Base-by-base conservation (phyloP, 2,888 invertebrate genomes). In the Diarsia brunnea region DNA sequence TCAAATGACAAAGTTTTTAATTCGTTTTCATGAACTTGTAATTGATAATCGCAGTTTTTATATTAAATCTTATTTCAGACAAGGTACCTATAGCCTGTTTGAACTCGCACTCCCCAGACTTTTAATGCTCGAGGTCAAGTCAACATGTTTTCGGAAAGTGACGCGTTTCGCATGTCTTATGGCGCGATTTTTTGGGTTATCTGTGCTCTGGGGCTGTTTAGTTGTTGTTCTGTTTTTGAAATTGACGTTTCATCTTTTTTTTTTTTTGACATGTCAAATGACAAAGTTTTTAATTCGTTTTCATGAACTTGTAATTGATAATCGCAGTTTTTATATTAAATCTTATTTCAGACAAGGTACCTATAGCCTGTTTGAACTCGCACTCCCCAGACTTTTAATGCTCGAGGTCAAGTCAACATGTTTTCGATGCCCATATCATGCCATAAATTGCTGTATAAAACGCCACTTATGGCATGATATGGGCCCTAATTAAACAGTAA, bases 11-110 rank as follows among this genome's bases (percentile, higher is more conserved):
- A n/a, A 10, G 10, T 1, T 38, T 49, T 66, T 10, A 12, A 14
- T 27, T 27, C 0, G 4, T 66, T 27, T 45, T 45, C 12, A 47
- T 31, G 1, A 67, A 31, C 14, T 4, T 43, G 51, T 53, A 63
- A 73, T 60, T n/a, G 7, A 21, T 61, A 5, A n/a, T 31, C 7
- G 12, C 11, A 11, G 16, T 27, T 27, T 27, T n/a, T 53, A n/a
- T n/a, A 53, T 53, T 12, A n/a, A n/a, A 53, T 38, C 92, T 92
- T 93, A 92, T 92, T 92, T 89, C 90, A 89, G 88, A 82, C 85
- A n/a, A n/a, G n/a, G n/a, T 88, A 89, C 85, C 85, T 85, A 87
- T 87, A 89, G 87, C 86, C 88, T 89, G 87, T 89, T 89, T 88
- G 88, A 87, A 89, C 88, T 88, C 88, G 86, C 84, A 84, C 89